Conservation (phyloP, 2,113 vertebrate species). For the Camelus dromedarius region DNA sequence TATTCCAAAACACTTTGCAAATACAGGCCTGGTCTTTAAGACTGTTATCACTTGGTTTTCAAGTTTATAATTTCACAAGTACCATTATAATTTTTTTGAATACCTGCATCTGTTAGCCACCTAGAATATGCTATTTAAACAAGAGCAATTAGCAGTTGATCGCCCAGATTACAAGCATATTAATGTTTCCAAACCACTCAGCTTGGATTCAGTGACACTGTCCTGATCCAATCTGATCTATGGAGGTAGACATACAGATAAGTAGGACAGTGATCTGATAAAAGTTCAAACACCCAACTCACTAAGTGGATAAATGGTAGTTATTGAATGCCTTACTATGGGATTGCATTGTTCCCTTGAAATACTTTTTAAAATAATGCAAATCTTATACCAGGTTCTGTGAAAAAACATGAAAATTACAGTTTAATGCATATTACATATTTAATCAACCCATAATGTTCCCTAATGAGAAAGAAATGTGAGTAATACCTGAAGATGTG, state of each 20-base stretch:
- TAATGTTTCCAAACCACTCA: slow-evolving; percentile 13
- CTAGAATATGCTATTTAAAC: background rate
- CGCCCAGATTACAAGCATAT: background rate
- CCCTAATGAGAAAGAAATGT: slow-evolving; percentile 8
- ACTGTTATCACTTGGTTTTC: background rate
- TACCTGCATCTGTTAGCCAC: background rate
- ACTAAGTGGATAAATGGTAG: background rate
- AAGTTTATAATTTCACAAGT: background rate
- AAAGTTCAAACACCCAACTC: background rate
- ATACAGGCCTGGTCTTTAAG: background rate
- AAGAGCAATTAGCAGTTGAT: background rate
- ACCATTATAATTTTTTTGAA: background rate
- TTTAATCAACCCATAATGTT: background rate
- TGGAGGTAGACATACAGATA: background rate
- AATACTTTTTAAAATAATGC: slow-evolving; percentile 7
- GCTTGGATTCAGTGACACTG: background rate
- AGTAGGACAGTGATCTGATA: background rate
- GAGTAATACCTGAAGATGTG: background rate
- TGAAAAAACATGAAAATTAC: slow-evolving; percentile 4
- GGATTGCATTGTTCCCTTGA: background rate
- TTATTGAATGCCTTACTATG: background rate
- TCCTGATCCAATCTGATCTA: background rate
- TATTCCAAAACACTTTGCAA: background rate
- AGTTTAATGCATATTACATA: background rate
- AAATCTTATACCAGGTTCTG: background rate